Evolutionary conservation across 2,888 invertebrate genomes (phyloP), one percentile per base, ranked within the genome.

Genomic region (Sesamia inferens): DNA sequence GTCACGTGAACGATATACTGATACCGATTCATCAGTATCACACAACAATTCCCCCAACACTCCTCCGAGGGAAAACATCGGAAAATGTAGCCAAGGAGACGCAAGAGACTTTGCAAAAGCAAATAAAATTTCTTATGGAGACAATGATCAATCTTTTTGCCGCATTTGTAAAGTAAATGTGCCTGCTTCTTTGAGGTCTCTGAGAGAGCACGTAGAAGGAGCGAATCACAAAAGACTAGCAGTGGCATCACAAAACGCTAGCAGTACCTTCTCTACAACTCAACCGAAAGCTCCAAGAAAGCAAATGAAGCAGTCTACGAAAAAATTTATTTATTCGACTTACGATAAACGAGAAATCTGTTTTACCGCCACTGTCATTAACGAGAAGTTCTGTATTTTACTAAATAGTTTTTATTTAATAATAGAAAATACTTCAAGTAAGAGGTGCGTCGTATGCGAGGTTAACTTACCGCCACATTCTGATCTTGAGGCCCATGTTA

Each of bases 311-410:
- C 16, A 63, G 42, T 5, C 22, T 11, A 44, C 24, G 39, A 24
- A 11, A 7, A 47, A 70, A 2, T 87, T 84, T 44, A 0, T 87
- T 8, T 11, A 78, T 0, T 31, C 66, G 0, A 7, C 1, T 8
- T 75, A 44, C 44, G 0, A 13, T 8, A 1, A 68, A 31, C 0
- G 14, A 39, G 31, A 13, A 14, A 0, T 61, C 0, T 70, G 77
- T 8, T 63, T 63, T 64, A 55, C 24, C 5, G 68, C 75, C 5
- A 72, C 79, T 11, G 67, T 92, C 2, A 65, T 92, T 0, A 92
- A 92, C 74, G 81, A 86, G 5, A 76, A 79, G 54, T 83, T 84
- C 73, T 91, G 89, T 57, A 31, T 92, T 4, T 2, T 64, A 0
- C 2, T 24, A 4, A 8, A 64, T 0, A 90, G 90, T 72, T 89